Percentiles rank a stretch among this genome's conserved stretches.
phyloP scores from a whole-genome alignment of 2,888 invertebrate species.

The Catocala fraxini region DNA sequence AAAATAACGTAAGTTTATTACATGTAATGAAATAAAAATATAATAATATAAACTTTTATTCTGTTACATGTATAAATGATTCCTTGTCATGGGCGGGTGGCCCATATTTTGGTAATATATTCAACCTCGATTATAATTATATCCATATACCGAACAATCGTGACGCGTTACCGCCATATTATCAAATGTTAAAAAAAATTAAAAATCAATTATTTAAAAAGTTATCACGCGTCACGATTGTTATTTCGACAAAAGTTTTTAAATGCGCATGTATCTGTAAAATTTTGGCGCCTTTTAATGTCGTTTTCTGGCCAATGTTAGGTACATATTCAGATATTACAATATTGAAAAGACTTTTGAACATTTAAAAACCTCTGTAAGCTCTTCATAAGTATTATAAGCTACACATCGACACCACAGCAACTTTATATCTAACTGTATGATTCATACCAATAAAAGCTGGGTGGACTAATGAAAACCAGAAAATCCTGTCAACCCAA shows the following conservation, averaged over 20 bases:
- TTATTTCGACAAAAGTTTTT: constrained; percentile 56
- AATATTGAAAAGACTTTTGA: constrained; percentile 12
- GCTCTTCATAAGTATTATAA: constrained; percentile 48
- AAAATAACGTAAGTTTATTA: constrained; percentile 88
- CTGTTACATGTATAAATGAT: constrained; percentile 76
- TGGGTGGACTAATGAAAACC: constrained; percentile 61
- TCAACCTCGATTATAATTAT: constrained; percentile 52
- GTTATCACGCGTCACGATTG: constrained; percentile 63
- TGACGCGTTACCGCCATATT: constrained; percentile 49
- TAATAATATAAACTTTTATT: constrained; percentile 78
- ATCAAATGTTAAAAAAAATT: constrained; percentile 43
- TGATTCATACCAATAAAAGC: constrained; percentile 54
- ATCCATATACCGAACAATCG: constrained; percentile 52
- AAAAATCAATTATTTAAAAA: constrained; percentile 29
- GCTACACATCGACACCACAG: constrained; percentile 64
- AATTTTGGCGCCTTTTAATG: constrained; percentile 23
- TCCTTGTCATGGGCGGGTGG: constrained; percentile 51
- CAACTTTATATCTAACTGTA: constrained; percentile 56
- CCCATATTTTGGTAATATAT: constrained; percentile 58
- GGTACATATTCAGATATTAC: background rate
- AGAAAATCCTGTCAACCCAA: constrained; percentile 66
- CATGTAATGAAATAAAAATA: constrained; percentile 87
- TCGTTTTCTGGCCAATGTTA: constrained; percentile 4
- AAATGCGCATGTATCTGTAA: constrained; percentile 49
- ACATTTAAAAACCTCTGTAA: constrained; percentile 43